Evolutionary conservation across 2,888 invertebrate species (phyloP).

Genomic region (Caenorhabditis afra): DNA sequence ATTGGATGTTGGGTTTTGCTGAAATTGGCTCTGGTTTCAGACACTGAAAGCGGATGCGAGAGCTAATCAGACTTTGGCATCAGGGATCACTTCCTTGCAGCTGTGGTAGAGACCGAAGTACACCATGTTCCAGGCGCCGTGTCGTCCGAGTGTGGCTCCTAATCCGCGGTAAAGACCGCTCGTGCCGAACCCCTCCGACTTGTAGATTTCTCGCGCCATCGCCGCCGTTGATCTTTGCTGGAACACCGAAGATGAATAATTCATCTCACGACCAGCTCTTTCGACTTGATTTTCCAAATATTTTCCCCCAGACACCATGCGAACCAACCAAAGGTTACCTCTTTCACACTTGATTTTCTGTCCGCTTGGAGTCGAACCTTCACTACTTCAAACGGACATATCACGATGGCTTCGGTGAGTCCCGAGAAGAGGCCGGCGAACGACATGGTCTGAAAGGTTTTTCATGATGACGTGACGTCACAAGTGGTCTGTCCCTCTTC

Average conservation of each 20-base stretch:
- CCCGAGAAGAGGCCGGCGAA: slow-evolving; percentile 91
- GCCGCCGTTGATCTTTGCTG: slow-evolving; percentile 86
- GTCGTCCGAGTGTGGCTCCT: slow-evolving; percentile 90
- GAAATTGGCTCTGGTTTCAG: slow-evolving; percentile 5
- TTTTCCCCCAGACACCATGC: slow-evolving; percentile 16
- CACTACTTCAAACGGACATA: slow-evolving; percentile 95
- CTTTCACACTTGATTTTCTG: slow-evolving; percentile 60
- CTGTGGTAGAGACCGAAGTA: slow-evolving; percentile 97
- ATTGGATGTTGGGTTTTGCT: slow-evolving; percentile 79
- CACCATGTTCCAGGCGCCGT: slow-evolving; percentile 93
- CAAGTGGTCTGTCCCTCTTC: not conserved
- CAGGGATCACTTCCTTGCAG: slow-evolving; percentile 85
- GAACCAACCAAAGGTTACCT: slow-evolving; percentile 42
- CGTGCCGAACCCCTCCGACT: slow-evolving; percentile 87
- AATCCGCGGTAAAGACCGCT: slow-evolving; percentile 83
- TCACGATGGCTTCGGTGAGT: slow-evolving; percentile 91
- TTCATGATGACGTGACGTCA: not conserved
- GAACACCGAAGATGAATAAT: slow-evolving; percentile 59
- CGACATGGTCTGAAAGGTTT: slow-evolving; percentile 83
- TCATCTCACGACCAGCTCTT: not conserved
- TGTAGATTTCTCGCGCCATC: slow-evolving; percentile 88
- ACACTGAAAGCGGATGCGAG: slow-evolving; percentile 6
- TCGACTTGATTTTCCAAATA: slow-evolving; percentile 1
- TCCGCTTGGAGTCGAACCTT: slow-evolving; percentile 85
- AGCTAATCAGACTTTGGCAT: slow-evolving; percentile 76